These are phyloP conservation scores for Carapus acus DNA, from an alignment of 2,797 vertebrate genomes.

Conservation along the genomic window DNA sequence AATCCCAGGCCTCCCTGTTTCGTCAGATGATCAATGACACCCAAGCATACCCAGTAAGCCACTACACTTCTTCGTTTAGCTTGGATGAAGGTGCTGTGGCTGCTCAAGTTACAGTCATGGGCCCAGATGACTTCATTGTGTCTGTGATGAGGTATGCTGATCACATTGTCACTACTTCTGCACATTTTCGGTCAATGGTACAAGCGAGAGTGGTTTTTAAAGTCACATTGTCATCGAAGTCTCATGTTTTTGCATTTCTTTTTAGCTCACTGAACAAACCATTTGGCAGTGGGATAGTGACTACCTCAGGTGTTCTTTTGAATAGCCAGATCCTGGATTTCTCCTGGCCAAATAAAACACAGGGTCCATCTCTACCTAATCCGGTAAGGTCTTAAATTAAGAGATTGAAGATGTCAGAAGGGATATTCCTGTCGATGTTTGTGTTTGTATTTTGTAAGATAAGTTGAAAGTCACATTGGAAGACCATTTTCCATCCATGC, in stretches of 20 bases:
- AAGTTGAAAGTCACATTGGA: background rate
- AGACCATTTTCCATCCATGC: slow-evolving; percentile 2
- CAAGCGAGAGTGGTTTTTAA: background rate
- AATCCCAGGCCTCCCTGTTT: slow-evolving; percentile 78
- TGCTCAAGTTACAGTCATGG: slow-evolving; percentile 94
- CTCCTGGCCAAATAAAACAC: slow-evolving; percentile 88
- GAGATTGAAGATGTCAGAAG: background rate
- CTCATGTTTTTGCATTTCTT: slow-evolving; percentile 4
- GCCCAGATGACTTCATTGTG: slow-evolving; percentile 93
- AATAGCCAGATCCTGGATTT: slow-evolving; percentile 98
- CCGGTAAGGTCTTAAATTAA: no score
- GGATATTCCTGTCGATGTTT: background rate
- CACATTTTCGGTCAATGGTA: background rate
- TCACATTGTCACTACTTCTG: slow-evolving; percentile 2
- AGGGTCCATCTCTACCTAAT: slow-evolving; percentile 63
- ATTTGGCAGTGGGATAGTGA: slow-evolving; percentile 92
- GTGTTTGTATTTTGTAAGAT: background rate
- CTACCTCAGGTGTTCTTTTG: slow-evolving; percentile 88
- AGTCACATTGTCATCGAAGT: background rate
- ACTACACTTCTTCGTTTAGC: slow-evolving; percentile 69
- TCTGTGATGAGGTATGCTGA: slow-evolving; percentile 83
- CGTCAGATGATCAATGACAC: slow-evolving; percentile 87
- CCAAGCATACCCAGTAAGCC: slow-evolving; percentile 69
- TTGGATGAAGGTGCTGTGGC: slow-evolving; percentile 72
- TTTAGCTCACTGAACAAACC: slow-evolving; percentile 91